Base-by-base conservation (phyloP, 2,888 invertebrate genomes). In the Hirtodrosophila alboralis region DNA sequence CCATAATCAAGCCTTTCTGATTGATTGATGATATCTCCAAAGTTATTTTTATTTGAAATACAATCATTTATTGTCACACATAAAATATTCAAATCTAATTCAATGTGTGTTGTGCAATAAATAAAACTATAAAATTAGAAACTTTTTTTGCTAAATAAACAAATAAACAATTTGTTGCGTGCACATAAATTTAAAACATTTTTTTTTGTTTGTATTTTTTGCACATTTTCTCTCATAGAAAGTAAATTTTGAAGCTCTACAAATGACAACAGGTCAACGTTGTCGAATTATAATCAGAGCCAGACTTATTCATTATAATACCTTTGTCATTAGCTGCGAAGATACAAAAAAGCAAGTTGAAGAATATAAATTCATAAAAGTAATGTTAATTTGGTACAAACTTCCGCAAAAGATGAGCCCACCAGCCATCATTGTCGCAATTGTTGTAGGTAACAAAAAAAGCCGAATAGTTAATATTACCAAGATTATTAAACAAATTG, bases 111-210 rank as follows among this genome's bases (percentile, higher is more conserved):
- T 49, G 44, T n/a, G 40, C 13, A 41, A 44, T 16, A 53, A 62
- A 59, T 67, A 58, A 66, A 45, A 59, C 56, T 47, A 59, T 64
- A 53, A 76, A 63, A 64, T 60, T 57, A 65, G 74, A 73, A 65
- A 84, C 74, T 77, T 62, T n/a, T n/a, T n/a, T 76, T 49, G 72
- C 68, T 49, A 65, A 62, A 73, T 49, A 65, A 62, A 73, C 52
- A 57, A 59, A 64, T 65, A 74, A 57, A 65, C 43, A 65, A 64
- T 76, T 70, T 53, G 56, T 44, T 31, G 66, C 66, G 28, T 36
- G 61, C 21, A 9, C 34, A 53, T 47, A 40, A 69, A 53, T 49
- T 31, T 23, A 44, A 40, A 66, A 28, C 33, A n/a, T n/a, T n/a
- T n/a, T n/a, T n/a, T n/a, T n/a, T n/a, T n/a, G n/a, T n/a, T n/a